Evolutionary conservation across 2,888 invertebrate genomes (phyloP).

Genomic region (Dynastes maya): DNA sequence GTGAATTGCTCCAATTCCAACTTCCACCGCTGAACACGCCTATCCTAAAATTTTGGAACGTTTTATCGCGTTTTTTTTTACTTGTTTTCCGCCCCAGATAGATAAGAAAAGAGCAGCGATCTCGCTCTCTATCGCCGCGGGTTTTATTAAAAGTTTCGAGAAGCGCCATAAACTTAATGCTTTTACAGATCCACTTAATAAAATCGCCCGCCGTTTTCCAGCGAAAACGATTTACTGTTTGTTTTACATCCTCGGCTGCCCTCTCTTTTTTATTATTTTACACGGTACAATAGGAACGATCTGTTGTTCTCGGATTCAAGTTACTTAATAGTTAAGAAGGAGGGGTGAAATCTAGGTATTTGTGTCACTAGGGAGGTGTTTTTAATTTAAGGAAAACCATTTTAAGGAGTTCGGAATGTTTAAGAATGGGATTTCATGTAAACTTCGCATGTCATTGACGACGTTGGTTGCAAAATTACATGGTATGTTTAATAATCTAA

Average conservation of each 20-base stretch:
- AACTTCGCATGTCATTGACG: no score
- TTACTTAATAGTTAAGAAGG: no score
- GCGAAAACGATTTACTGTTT: conserved; percentile 24
- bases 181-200: conserved; percentile 27
- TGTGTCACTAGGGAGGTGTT: no score
- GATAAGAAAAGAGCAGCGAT: conserved; percentile 2
- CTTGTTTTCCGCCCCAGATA: background rate
- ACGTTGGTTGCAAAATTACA: no score
- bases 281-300: background rate
- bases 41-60: no score
- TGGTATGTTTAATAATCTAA: no score
- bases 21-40: no score
- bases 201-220: background rate
- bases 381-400: no score
- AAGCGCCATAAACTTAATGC: conserved; percentile 30
- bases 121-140: background rate
- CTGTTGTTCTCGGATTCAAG: background rate
- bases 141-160: conserved; percentile 28
- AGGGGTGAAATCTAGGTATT: no score
- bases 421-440: no score
- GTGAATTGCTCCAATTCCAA: no score
- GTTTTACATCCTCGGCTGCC: background rate
- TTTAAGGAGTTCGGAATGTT: no score
- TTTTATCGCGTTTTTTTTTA: background rate
- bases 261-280: conserved; percentile 23